Evolutionary conservation across 2,113 vertebrate genomes (phyloP).

Genomic region (Trichechus manatus): DNA sequence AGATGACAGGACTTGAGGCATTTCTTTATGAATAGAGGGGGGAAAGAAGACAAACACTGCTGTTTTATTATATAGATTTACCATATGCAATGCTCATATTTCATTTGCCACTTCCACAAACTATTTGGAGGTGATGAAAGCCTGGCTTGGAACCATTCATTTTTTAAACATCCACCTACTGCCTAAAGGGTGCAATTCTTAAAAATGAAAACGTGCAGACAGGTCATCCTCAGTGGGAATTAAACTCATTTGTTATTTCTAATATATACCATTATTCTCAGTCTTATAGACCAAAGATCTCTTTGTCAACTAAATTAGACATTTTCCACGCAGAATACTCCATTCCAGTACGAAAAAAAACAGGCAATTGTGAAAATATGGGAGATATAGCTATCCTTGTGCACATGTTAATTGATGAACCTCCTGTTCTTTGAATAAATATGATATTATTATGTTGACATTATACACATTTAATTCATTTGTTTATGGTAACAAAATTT

Average conservation of each 20-base stretch:
- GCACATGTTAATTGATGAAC: constrained; percentile 5
- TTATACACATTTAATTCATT: constrained; percentile 44
- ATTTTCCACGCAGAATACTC: constrained; percentile 61
- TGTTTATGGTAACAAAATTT: constrained; percentile 16
- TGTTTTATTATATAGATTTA: constrained; percentile 72
- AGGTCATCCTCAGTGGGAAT: constrained; percentile 66
- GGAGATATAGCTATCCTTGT: not conserved
- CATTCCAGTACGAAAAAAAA: constrained; percentile 65
- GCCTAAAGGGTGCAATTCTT: constrained; percentile 77
- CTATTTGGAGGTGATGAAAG: constrained; percentile 61
- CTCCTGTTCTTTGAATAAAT: constrained; percentile 39
- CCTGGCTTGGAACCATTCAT: constrained; percentile 66
- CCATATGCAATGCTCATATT: constrained; percentile 68
- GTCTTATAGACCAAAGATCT: constrained; percentile 71
- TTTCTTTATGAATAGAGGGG: constrained; percentile 41
- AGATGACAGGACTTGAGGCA: constrained; percentile 66
- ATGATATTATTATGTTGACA: constrained; percentile 12
- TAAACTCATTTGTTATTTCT: constrained; percentile 83
- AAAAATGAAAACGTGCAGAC: constrained; percentile 79
- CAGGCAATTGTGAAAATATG: constrained; percentile 26
- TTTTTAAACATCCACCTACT: constrained; percentile 63
- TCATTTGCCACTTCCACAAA: constrained; percentile 68
- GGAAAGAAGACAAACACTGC: not conserved
- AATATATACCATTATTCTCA: constrained; percentile 79
- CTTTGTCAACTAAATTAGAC: constrained; percentile 81